phyloP scores from a whole-genome alignment of 2,797 vertebrate genomes.

The Enteromius treurensis region DNA sequence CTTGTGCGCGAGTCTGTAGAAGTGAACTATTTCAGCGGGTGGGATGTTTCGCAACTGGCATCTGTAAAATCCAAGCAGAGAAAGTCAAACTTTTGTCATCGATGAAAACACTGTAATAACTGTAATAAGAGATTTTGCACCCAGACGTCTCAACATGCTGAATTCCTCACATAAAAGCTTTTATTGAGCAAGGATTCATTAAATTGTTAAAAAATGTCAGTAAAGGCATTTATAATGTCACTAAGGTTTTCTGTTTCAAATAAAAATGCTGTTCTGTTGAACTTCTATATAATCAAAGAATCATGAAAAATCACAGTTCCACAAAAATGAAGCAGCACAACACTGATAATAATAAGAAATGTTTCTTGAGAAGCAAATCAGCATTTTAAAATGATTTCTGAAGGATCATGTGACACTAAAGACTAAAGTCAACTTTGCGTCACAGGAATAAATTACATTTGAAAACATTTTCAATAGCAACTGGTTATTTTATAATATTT shows the following conservation, averaged over 20 bases:
- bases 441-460: neutral
- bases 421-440: neutral
- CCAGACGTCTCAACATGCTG: neutral
- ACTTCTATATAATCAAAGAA: neutral
- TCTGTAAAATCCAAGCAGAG: slow-evolving; percentile 27
- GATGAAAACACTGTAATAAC: neutral
- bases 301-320: neutral
- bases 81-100: slow-evolving; percentile 19
- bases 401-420: neutral
- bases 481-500: neutral
- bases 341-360: neutral
- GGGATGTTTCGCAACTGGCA: slow-evolving; percentile 11
- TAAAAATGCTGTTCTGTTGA: neutral
- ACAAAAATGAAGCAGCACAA: neutral
- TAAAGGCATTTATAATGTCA: neutral
- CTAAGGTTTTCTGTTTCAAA: neutral
- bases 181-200: neutral
- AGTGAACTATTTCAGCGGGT: slow-evolving; percentile 32
- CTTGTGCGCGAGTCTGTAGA: slow-evolving; percentile 32
- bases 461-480: neutral
- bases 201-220: neutral
- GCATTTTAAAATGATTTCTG: neutral
- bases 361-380: neutral
- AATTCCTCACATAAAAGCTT: neutral
- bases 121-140: neutral